These are phyloP conservation scores for Zaprionus capensis DNA, from an alignment of 1,140 invertebrate genomes.

Conservation along the genomic window DNA sequence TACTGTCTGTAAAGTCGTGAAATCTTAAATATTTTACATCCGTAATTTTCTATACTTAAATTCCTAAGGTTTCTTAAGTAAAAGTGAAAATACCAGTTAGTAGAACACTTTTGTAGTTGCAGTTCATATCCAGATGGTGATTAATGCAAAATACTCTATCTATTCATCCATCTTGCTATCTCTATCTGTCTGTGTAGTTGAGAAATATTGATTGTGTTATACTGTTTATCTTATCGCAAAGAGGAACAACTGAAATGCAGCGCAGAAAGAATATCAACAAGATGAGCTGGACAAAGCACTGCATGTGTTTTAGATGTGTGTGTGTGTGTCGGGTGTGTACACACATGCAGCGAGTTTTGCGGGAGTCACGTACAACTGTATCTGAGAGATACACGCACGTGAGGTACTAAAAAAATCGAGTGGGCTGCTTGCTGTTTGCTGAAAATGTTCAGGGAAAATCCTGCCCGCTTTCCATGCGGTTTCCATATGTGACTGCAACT, in stretches of 20 bases:
- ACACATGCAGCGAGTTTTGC: conserved; percentile 4
- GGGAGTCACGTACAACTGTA: conserved; percentile 23
- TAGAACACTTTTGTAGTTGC: too few species aligned
- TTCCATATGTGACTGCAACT: conserved; percentile 30
- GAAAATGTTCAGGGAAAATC: conserved; percentile 24
- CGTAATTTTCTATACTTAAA: too few species aligned
- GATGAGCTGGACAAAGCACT: background rate
- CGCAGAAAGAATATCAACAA: background rate
- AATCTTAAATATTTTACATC: too few species aligned
- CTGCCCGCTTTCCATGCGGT: conserved; percentile 20
- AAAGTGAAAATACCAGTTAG: too few species aligned
- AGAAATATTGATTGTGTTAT: too few species aligned
- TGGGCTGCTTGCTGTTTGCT: conserved; percentile 20
- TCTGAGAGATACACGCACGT: conserved; percentile 26
- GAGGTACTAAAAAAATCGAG: conserved; percentile 11
- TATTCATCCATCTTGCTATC: too few species aligned
- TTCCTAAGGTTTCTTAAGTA: too few species aligned
- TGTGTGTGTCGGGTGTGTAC: background rate
- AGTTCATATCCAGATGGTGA: too few species aligned
- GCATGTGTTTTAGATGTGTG: background rate
- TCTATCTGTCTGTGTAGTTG: background rate
- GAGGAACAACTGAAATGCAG: background rate
- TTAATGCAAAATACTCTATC: too few species aligned
- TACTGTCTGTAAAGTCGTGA: too few species aligned
- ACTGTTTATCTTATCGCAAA: background rate